These are phyloP conservation scores for Drosophila pruinosa DNA, from an alignment of 1,140 invertebrate species.

Conservation along the genomic window DNA sequence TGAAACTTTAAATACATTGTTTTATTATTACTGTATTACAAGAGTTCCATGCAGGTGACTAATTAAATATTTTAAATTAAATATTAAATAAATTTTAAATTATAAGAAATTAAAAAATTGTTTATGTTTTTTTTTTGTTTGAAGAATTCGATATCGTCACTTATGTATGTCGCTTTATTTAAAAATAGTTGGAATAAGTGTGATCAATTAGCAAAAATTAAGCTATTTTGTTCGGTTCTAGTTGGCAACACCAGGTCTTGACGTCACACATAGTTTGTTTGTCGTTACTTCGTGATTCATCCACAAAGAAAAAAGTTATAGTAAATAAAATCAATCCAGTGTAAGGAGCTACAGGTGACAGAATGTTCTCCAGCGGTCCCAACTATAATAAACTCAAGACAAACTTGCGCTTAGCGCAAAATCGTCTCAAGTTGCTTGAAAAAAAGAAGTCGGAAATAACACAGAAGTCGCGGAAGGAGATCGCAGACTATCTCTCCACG, in stretches of 20 bases:
- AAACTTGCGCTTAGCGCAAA: conserved; percentile 95
- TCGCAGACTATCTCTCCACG: conserved; percentile 96
- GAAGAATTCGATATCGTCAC: too few species aligned
- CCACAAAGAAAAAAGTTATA: conserved; percentile 22
- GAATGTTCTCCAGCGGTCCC: conserved; percentile 93
- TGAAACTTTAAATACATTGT: too few species aligned
- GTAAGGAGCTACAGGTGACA: conserved; percentile 30
- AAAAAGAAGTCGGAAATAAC: conserved; percentile 99
- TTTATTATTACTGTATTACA: too few species aligned
- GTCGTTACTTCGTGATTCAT: conserved; percentile 57
- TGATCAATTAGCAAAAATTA: conserved; percentile 1
- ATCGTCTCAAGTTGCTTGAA: conserved; percentile 96
- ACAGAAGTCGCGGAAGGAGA: conserved; percentile 97
- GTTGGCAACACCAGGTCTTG: conserved; percentile 33
- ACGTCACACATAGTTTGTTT: conserved; percentile 65
- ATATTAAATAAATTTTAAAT: too few species aligned
- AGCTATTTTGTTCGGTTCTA: not conserved
- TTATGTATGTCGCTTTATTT: too few species aligned
- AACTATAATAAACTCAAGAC: conserved; percentile 99
- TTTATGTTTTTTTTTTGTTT: not conserved
- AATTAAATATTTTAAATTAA: too few species aligned
- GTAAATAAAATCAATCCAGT: conserved; percentile 8
- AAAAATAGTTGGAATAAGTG: not conserved
- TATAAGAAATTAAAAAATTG: too few species aligned
- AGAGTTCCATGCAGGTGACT: too few species aligned